Evolutionary conservation across 92 coral and sea anemone species (phyloP).

Genomic region (Epizoanthus scotinus): DNA sequence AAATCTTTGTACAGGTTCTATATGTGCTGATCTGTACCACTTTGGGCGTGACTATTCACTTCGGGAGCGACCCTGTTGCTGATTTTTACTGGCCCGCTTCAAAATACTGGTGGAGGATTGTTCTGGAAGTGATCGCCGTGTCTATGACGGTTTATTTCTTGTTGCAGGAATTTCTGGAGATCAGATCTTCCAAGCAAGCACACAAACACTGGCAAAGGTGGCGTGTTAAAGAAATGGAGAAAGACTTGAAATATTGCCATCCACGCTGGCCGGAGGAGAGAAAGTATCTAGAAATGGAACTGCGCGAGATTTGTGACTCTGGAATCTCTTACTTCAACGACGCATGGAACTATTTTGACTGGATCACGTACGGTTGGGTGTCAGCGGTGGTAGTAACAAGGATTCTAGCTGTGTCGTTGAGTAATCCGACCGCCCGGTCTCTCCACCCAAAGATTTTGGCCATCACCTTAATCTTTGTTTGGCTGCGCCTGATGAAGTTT

Average conservation of each 20-base stretch:
- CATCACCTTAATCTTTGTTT: constrained; percentile 83
- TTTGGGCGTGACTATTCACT: constrained; percentile 85
- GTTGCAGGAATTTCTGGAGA: constrained; percentile 79
- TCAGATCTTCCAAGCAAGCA: constrained; percentile 67
- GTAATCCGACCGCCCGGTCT: constrained; percentile 50
- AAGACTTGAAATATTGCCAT: constrained; percentile 80
- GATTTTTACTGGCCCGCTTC: constrained; percentile 78
- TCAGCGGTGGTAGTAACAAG: constrained; percentile 79
- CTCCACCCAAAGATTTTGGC: constrained; percentile 89
- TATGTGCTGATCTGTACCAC: constrained; percentile 87
- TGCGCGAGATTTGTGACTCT: constrained; percentile 71
- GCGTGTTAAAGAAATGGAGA: constrained; percentile 79
- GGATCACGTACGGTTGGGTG: constrained; percentile 96
- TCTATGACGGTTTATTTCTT: constrained; percentile 78
- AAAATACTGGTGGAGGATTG: constrained; percentile 95
- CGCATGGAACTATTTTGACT: constrained; percentile 97
- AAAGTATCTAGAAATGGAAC: constrained; percentile 93
- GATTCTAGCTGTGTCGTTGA: constrained; percentile 66
- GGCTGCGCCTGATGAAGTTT: constrained; percentile 96
- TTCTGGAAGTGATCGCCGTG: constrained; percentile 81
- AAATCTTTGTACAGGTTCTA: constrained; percentile 72
- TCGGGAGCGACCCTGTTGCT: constrained; percentile 47
- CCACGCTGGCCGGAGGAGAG: constrained; percentile 99
- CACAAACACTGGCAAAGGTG: constrained; percentile 86
- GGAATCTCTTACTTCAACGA: constrained; percentile 96